Evolutionary conservation across 2,113 vertebrate genomes (phyloP), one percentile per base, ranked within the genome.

Genomic region (Daubentonia madagascariensis): DNA sequence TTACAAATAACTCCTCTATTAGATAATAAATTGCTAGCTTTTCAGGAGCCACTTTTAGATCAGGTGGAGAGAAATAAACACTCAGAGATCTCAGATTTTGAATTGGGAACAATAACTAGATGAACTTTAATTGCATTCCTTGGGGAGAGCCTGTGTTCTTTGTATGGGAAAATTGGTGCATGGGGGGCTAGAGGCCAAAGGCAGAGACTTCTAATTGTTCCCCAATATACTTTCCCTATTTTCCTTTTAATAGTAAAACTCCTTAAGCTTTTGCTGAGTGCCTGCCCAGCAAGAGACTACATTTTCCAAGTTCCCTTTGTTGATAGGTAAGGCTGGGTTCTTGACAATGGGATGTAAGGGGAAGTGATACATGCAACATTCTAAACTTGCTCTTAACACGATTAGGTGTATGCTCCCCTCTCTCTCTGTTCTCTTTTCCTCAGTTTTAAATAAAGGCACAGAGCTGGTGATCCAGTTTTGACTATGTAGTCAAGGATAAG

Each of bases 241-340:
- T 95, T 89, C 22, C 54, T 88, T 97, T 88, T 50, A 67, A 30
- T n/a, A 80, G n/a, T 65, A 94, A 94, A 91, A 50, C 8, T 57
- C 7, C 11, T 43, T 54, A 1, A 91, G 12, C 61, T 86, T 92
- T 90, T 50, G 30, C 40, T 57, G 50, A 96, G 45, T 86, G 40
- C 11, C 37, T 65, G 37, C 22, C 61, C 61, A 30, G 5, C 59
- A 28, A 52, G 20, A 92, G 43, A 94, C 28, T 54, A 23, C 35
- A 45, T 84, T 89, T 84, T 86, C 63, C 20, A 12, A 8, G 4
- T 83, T 40, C 94, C 35, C 25, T 78, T 35, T 88, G 16, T n/a
- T 52, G 30, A 35, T 93, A 32, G 28, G 6, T 52, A 85, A 80
- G 65, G 28, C 45, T 83, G 59, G 28, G 30, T 52, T 87, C 50